These are phyloP conservation scores for Uropsilus gracilis DNA, from an alignment of 2,113 vertebrate genomes.

Conservation along the genomic window DNA sequence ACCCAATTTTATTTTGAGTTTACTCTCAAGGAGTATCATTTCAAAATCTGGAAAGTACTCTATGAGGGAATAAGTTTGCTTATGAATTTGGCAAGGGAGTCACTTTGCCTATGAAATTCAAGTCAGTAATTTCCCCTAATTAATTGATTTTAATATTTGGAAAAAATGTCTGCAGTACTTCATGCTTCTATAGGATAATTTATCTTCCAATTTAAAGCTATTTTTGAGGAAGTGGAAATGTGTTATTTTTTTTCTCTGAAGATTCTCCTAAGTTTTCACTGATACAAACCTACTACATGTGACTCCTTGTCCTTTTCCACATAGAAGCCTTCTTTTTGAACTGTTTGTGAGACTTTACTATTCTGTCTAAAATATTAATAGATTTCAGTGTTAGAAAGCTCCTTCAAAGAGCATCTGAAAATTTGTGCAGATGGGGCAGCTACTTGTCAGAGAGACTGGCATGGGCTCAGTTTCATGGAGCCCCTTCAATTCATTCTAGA, in stretches of 20 bases:
- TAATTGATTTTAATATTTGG: slow-evolving; percentile 8
- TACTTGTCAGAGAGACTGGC: neutral
- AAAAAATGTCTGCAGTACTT: neutral
- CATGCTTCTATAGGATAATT: neutral
- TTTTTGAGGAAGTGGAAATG: neutral
- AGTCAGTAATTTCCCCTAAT: neutral
- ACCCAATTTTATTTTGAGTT: neutral
- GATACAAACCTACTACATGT: neutral
- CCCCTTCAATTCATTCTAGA: neutral
- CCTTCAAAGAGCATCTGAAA: neutral
- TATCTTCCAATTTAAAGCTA: neutral
- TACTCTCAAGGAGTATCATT: slow-evolving; percentile 4
- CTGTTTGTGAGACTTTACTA: neutral
- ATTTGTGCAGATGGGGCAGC: neutral
- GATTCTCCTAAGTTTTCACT: neutral
- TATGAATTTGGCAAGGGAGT: neutral
- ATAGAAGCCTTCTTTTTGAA: neutral
- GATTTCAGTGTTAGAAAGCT: neutral
- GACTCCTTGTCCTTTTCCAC: neutral
- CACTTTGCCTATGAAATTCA: neutral
- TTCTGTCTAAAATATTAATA: neutral
- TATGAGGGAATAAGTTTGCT: neutral
- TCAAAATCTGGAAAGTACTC: slow-evolving; percentile 39
- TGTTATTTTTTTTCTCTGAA: neutral
- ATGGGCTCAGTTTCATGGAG: neutral